These are phyloP conservation scores for Temnothorax longispinosus DNA, from an alignment of 1,140 invertebrate species.

Conservation along the genomic window DNA sequence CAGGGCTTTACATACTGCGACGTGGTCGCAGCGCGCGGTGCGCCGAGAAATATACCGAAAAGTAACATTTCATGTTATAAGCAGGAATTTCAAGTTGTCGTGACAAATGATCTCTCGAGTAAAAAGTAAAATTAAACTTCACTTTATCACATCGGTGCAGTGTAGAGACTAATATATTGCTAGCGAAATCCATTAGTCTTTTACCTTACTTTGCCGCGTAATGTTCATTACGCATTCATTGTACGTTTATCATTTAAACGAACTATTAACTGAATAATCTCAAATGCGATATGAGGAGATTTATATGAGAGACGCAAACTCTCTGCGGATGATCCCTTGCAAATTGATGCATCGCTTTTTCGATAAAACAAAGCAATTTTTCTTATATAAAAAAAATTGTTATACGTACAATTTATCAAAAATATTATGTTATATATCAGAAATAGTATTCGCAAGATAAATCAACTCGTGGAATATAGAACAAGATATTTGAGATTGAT, in stretches of 20 bases:
- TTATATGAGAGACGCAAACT: background rate
- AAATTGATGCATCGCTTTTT: background rate
- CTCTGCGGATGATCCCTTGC: background rate
- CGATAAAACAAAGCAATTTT: background rate
- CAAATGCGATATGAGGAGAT: background rate
- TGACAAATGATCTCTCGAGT: background rate
- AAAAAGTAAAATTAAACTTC: background rate
- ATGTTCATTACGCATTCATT: slow-evolving; percentile 34
- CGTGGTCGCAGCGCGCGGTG: background rate
- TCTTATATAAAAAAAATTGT: background rate
- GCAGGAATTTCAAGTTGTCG: background rate
- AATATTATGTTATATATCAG: background rate
- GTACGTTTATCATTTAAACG: slow-evolving; percentile 4
- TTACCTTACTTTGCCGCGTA: background rate
- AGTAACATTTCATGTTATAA: background rate
- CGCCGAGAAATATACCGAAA: background rate
- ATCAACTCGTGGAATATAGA: background rate
- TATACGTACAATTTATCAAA: background rate
- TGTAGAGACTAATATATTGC: background rate
- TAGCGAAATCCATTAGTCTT: background rate
- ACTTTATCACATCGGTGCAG: background rate
- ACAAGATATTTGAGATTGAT: slow-evolving; percentile 17
- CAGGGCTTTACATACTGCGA: background rate
- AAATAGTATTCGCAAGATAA: background rate
- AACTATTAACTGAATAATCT: slow-evolving; percentile 15